These are phyloP conservation scores for Dendrophyllia cribrosa DNA, from an alignment of 64 coral and sea anemone genomes.

Conservation along the genomic window DNA sequence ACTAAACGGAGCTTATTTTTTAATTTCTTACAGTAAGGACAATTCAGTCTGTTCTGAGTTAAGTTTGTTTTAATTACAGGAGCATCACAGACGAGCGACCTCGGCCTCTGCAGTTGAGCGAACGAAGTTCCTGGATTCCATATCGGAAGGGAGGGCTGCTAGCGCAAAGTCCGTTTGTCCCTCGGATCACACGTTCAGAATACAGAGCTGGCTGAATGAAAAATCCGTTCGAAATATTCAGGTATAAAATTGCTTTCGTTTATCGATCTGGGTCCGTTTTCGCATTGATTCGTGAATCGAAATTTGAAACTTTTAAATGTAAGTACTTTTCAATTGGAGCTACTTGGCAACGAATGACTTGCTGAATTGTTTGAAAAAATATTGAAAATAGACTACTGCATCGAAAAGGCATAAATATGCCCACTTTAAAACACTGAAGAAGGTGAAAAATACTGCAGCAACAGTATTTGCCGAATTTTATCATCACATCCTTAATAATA, in stretches of 20 bases:
- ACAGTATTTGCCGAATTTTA: too few species aligned
- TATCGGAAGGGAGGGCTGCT: background rate
- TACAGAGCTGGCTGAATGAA: slow-evolving; percentile 95
- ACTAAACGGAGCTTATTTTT: background rate
- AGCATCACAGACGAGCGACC: slow-evolving; percentile 65
- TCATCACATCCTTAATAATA: too few species aligned
- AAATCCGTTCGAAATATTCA: slow-evolving; percentile 94
- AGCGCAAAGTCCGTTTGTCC: slow-evolving; percentile 20
- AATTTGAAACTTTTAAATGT: too few species aligned
- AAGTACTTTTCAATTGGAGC: too few species aligned
- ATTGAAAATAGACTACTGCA: too few species aligned
- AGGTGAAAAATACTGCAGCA: too few species aligned
- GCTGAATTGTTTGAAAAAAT: too few species aligned
- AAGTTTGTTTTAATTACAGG: background rate
- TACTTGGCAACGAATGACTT: too few species aligned
- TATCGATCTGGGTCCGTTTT: background rate
- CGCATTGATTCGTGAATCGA: too few species aligned
- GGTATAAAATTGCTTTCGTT: slow-evolving; percentile 36
- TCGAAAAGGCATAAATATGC: too few species aligned
- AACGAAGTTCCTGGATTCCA: slow-evolving; percentile 19
- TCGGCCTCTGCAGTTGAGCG: slow-evolving; percentile 70
- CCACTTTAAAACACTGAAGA: too few species aligned
- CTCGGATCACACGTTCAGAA: slow-evolving; percentile 81
- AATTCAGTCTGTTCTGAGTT: background rate
- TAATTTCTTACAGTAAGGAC: background rate